Evolutionary conservation across 2,797 vertebrate genomes (phyloP).

Genomic region (Parotocinclus haroldoi): DNA sequence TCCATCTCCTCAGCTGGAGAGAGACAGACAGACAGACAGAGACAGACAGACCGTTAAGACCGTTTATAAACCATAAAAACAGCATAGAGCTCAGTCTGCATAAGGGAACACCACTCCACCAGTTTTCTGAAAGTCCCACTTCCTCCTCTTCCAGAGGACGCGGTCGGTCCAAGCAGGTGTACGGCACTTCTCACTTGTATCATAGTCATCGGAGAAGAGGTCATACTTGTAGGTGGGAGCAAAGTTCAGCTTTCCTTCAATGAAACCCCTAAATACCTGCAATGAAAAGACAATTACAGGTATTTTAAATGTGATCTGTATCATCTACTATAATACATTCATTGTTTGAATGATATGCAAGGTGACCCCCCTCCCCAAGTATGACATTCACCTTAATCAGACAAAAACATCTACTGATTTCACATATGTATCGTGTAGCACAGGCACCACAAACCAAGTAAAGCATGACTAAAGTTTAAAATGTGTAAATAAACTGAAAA

Average conservation of each 20-base stretch:
- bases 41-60: slow-evolving; percentile 4
- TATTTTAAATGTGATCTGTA: too few species aligned
- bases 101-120: slow-evolving; percentile 64
- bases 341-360: too few species aligned
- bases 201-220: slow-evolving; percentile 97
- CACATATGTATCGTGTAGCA: too few species aligned
- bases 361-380: too few species aligned
- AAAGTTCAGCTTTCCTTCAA: slow-evolving; percentile 92
- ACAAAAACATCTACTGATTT: too few species aligned
- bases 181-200: slow-evolving; percentile 98
- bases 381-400: too few species aligned
- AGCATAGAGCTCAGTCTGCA: not conserved
- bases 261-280: slow-evolving; percentile 89
- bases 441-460: too few species aligned
- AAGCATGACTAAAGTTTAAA: too few species aligned
- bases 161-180: slow-evolving; percentile 98
- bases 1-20: slow-evolving; percentile 89
- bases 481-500: too few species aligned
- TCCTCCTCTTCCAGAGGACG: slow-evolving; percentile 94
- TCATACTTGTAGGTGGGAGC: slow-evolving; percentile 98
- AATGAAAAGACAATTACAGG: slow-evolving; percentile 2
- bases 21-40: slow-evolving; percentile 33
- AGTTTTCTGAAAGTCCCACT: slow-evolving; percentile 94
- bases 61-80: not conserved
- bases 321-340: too few species aligned